Evolutionary conservation across 1,140 invertebrate species (phyloP).

Genomic region (Manduca sexta): DNA sequence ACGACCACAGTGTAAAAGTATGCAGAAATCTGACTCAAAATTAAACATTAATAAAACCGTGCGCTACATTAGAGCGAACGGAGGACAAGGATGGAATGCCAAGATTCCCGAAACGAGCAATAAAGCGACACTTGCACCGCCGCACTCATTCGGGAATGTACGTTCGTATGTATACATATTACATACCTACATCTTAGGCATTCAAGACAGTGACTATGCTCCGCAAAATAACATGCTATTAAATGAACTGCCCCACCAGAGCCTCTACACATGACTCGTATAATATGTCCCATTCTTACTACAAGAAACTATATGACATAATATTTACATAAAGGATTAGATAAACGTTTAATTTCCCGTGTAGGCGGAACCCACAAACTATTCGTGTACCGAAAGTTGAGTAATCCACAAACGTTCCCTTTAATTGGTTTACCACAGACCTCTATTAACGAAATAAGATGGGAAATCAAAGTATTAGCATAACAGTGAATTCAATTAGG

Average conservation of each 20-base stretch:
- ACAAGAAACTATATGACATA: slow-evolving; percentile 5
- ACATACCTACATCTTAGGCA: neutral
- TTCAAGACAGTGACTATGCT: too few species aligned
- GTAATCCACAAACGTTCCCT: slow-evolving; percentile 66
- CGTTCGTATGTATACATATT: too few species aligned
- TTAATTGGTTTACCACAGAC: slow-evolving; percentile 71
- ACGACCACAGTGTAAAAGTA: slow-evolving; percentile 21
- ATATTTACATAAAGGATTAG: slow-evolving; percentile 36
- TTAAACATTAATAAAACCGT: slow-evolving; percentile 57
- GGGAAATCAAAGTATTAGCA: slow-evolving; percentile 73
- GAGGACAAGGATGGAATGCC: slow-evolving; percentile 43
- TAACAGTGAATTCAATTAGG: slow-evolving; percentile 72
- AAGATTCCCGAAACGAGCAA: slow-evolving; percentile 48
- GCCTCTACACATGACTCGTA: neutral
- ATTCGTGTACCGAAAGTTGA: slow-evolving; percentile 56
- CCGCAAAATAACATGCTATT: slow-evolving; percentile 6
- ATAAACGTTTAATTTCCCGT: slow-evolving; percentile 46
- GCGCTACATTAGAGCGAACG: slow-evolving; percentile 43
- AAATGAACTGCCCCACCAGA: neutral
- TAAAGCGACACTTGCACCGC: slow-evolving; percentile 47
- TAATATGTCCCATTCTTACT: slow-evolving; percentile 2
- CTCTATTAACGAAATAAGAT: slow-evolving; percentile 73
- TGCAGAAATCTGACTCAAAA: slow-evolving; percentile 52
- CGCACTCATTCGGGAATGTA: slow-evolving; percentile 27
- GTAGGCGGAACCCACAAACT: slow-evolving; percentile 41